Evolutionary conservation across 1,140 invertebrate genomes (phyloP).

Genomic region (Neodiprion pinetum): DNA sequence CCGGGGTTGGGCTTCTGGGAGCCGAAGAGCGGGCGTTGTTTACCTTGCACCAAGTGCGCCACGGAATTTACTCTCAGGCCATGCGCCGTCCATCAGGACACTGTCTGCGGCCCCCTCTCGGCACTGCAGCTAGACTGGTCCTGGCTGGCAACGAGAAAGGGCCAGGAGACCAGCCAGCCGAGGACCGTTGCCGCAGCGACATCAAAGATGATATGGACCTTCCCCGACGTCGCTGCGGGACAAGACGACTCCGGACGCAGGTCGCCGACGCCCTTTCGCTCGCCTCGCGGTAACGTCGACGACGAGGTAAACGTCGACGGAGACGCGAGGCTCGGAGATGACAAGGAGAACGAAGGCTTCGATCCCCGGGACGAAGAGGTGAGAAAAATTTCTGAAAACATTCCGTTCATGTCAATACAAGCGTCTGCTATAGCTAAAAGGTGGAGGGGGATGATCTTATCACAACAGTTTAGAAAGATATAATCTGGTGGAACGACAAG

Average conservation of each 20-base stretch:
- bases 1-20: slow-evolving; percentile 67
- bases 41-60: slow-evolving; percentile 70
- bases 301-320: neutral
- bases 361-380: neutral
- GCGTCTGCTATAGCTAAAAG: neutral
- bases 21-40: slow-evolving; percentile 62
- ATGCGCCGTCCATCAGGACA: slow-evolving; percentile 70
- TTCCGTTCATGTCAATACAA: neutral
- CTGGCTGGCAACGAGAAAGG: slow-evolving; percentile 46
- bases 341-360: neutral
- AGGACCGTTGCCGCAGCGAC: neutral
- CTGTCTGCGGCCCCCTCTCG: slow-evolving; percentile 68
- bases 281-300: neutral
- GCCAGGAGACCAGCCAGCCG: slow-evolving; percentile 28
- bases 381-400: neutral
- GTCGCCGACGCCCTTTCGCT: neutral
- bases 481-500: too few relatives aligned
- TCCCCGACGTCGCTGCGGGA: neutral
- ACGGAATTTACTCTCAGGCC: slow-evolving; percentile 67
- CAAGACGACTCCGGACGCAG: neutral
- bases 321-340: neutral
- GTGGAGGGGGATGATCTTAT: too few relatives aligned
- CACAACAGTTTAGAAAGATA: too few relatives aligned
- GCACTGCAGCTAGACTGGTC: slow-evolving; percentile 66
- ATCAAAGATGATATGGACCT: slow-evolving; percentile 9